Evolutionary conservation across 2,797 vertebrate genomes (phyloP), one percentile per base, ranked within the genome.

Genomic region (Pseudomugil tenellus): DNA sequence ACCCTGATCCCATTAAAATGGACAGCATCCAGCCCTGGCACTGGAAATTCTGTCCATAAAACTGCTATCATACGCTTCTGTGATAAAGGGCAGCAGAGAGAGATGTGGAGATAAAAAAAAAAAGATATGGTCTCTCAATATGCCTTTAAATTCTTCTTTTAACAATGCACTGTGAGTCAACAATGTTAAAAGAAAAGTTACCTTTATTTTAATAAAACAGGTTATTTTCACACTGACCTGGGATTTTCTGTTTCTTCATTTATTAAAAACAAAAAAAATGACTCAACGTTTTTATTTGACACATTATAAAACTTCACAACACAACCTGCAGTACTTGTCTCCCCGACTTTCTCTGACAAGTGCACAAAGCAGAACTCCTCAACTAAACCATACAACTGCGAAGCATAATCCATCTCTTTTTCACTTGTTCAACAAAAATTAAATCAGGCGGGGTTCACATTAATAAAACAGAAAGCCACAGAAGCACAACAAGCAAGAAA

Each of bases 401-500:
- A 74, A 74, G 58, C 13, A 26, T 39, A 62, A 39, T 67, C 59
- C 52, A 71, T 76, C 19, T 53, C 49, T 13, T 52, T 77, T 70
- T 71, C 25, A 28, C 32, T 32, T n/a, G 77, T 73, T 23, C 16
- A 41, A 56, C 62, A 70, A 64, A 77, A 77, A 65, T 51, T 49
- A 60, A 83, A 80, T 77, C 67, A 61, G 58, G 78, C 67, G 79
- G 77, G 63, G 76, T 74, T 81, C 58, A 56, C 80, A 90, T 92
- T 78, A 92, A 92, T 90, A 92, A 92, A 92, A 86, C 82, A 91
- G 51, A 80, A 77, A 77, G 74, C 61, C 12, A 60, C 43, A 3
- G 69, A 70, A 79, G 84, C 81, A 82, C 72, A 85, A 88, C 77
- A 82, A 81, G 83, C 69, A 78, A 76, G 72, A 90, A 77, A 87